phyloP scores from a whole-genome alignment of 2,888 invertebrate genomes.

The Notodonta ziczac region DNA sequence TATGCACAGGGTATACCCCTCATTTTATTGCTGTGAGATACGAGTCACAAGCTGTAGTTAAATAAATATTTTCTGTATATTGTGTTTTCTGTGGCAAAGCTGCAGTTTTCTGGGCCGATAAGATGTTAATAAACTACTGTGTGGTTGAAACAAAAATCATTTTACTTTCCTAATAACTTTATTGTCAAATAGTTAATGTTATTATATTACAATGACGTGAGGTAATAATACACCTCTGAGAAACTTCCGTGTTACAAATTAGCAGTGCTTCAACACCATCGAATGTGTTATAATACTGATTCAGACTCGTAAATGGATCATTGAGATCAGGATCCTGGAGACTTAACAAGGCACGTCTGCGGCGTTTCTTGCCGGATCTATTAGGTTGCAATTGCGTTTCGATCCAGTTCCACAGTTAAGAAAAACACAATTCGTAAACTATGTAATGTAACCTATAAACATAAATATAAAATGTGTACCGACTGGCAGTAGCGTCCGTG shows the following conservation, averaged over 20 bases:
- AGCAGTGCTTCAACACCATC: conserved; percentile 68
- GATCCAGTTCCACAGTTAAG: too few species aligned
- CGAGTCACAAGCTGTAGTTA: too few species aligned
- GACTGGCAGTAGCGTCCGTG: too few species aligned
- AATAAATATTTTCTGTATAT: neutral
- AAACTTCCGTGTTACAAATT: conserved; percentile 59
- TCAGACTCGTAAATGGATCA: conserved; percentile 2
- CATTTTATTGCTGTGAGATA: neutral
- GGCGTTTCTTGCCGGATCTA: too few species aligned
- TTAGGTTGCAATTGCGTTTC: too few species aligned
- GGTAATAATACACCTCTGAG: conserved; percentile 53
- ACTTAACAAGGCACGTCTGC: neutral
- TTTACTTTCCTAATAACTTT: conserved; percentile 65
- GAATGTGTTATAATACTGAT: conserved; percentile 65
- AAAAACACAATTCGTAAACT: too few species aligned
- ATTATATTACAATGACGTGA: conserved; percentile 57
- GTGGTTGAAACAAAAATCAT: conserved; percentile 29
- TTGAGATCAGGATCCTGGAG: neutral
- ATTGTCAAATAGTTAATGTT: conserved; percentile 67
- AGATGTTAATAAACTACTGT: neutral
- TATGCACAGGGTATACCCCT: neutral
- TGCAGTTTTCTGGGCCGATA: too few species aligned
- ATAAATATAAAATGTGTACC: too few species aligned
- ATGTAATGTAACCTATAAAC: too few species aligned
- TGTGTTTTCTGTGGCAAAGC: neutral